A percentile compares a stretch with the other conserved stretches of the same genome.
These are phyloP conservation scores for Cromileptes altivelis DNA, from an alignment of 2,113 vertebrate species.

Conservation along the genomic window DNA sequence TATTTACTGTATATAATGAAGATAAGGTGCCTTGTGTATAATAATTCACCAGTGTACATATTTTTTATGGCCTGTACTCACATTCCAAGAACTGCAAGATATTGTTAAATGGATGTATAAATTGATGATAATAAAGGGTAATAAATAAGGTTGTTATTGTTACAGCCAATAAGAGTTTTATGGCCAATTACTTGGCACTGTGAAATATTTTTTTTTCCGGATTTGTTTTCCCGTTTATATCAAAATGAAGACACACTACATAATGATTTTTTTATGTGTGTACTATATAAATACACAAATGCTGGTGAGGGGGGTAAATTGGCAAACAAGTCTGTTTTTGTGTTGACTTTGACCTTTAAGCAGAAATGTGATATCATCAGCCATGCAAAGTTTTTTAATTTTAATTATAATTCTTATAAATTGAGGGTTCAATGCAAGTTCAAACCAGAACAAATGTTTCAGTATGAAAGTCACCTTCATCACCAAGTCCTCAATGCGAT, in stretches of 20 bases:
- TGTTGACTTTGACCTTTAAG: background rate
- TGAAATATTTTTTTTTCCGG: background rate
- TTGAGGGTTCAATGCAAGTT: background rate
- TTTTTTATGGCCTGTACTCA: background rate
- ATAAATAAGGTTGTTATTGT: constrained; percentile 13
- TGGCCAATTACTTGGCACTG: background rate
- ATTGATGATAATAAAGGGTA: background rate
- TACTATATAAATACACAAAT: background rate
- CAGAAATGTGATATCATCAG: background rate
- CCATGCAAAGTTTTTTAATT: background rate
- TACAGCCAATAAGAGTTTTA: background rate
- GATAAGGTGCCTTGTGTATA: constrained; percentile 4
- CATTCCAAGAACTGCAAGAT: background rate
- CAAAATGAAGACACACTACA: background rate
- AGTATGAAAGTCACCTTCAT: background rate
- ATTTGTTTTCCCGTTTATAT: background rate
- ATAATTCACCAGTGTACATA: constrained; percentile 10
- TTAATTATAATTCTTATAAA: constrained; percentile 2
- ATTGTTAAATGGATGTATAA: constrained; percentile 7
- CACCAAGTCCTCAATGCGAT: background rate
- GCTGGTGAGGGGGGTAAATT: background rate
- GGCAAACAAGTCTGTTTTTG: background rate
- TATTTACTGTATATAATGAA: constrained; percentile 5
- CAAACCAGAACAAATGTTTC: background rate
- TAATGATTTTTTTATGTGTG: background rate